Conservation (phyloP, 2,797 vertebrate genomes). For the Echeneis naucrates region DNA sequence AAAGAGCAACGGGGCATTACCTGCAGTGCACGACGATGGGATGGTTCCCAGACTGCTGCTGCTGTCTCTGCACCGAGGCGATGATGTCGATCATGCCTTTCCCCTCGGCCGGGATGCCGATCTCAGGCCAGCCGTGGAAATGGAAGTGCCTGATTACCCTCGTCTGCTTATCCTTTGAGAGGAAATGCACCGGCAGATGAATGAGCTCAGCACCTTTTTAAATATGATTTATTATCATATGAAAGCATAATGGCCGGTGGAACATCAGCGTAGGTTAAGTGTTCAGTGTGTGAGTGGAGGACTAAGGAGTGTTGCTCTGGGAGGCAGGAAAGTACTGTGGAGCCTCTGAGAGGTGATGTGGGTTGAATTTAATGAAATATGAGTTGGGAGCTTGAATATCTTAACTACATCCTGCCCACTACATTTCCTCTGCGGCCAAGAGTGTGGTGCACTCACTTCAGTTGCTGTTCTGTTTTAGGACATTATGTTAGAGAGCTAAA, state of each 20-base stretch:
- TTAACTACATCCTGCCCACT: constrained; percentile 51
- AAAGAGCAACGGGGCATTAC: constrained; percentile 65
- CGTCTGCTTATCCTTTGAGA: constrained; percentile 88
- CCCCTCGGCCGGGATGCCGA: constrained; percentile 94
- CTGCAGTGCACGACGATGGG: constrained; percentile 98
- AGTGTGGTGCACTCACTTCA: background rate
- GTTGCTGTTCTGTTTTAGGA: constrained; percentile 8
- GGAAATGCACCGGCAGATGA: constrained; percentile 71
- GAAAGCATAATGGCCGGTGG: constrained; percentile 49
- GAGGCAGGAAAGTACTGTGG: constrained; percentile 16
- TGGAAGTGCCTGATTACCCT: constrained; percentile 94
- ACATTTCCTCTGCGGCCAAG: constrained; percentile 31
- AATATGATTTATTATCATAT: constrained; percentile 57
- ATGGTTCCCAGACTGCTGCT: constrained; percentile 97
- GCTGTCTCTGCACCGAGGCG: constrained; percentile 95
- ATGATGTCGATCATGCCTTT: constrained; percentile 99
- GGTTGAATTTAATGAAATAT: constrained; percentile 65
- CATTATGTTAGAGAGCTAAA: background rate
- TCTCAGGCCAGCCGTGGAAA: constrained; percentile 98
- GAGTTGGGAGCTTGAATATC: constrained; percentile 43
- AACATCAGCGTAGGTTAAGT: constrained; percentile 43
- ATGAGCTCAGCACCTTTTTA: constrained; percentile 50
- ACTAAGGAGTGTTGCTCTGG: constrained; percentile 24
- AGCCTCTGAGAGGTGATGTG: constrained; percentile 43
- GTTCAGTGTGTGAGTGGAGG: constrained; percentile 33